Evolutionary conservation across 1,140 invertebrate genomes (phyloP), one percentile per base, ranked within the genome.

Genomic region (Agrypnia vestita): DNA sequence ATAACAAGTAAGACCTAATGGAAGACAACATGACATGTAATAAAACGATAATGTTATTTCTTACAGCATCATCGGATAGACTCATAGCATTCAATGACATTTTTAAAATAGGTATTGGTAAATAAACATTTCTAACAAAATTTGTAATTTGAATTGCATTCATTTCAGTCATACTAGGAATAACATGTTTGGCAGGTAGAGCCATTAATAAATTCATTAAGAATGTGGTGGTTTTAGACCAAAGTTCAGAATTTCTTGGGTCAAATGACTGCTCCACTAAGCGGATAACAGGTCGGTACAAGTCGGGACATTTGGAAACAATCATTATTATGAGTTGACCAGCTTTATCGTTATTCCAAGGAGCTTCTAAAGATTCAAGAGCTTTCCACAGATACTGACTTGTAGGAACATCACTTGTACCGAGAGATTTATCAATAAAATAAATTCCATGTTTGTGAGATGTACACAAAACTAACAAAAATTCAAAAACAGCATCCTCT

Each of bases 391-490:
- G 87, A 61, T 94, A 87, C 75, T 90, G 89, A 87, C 94, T 95
- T 80, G 91, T 90, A 80, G 91, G 91, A 15, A 85, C 86, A 79
- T 90, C 89, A 55, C 90, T 88, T 44, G 89, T 89, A 25, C 93
- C 93, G 9, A 93, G 83, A n/a, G 87, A 87, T 76, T 85, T 88
- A 85, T 94, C 93, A 69, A 89, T 87, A 84, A 94, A 94, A 85
- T 92, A 92, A 56, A 95, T 90, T 35, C 94, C 94, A 84, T 91
- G 84, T 85, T 93, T 93, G 83, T 92, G 91, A 0, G 93, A 95
- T 21, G 94, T 95, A 76, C 94, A 91, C 12, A 95, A 84, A 64
- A 90, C 88, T 6, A 93, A 77, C n/a, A 95, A 86, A 83, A 95
- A 92, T 43, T 94, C 90, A 82, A 94, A 92, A 4, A 93, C 86